These are phyloP conservation scores for Trachemys scripta DNA, from an alignment of 2,113 vertebrate genomes.

Conservation along the genomic window DNA sequence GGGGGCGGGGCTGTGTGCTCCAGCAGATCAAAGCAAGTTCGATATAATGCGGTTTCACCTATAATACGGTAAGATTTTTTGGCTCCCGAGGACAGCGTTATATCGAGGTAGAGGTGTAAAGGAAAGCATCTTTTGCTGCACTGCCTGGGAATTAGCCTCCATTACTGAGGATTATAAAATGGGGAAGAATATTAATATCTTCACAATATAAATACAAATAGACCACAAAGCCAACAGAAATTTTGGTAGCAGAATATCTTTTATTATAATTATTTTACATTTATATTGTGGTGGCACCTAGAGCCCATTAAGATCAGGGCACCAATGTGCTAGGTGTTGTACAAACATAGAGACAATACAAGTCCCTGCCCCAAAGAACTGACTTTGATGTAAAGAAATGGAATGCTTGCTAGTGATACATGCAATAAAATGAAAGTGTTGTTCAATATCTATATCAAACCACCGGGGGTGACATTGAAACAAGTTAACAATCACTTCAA, in stretches of 20 bases:
- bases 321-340: background rate
- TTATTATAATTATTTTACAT: slow-evolving; percentile 12
- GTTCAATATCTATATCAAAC: background rate
- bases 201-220: background rate
- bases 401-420: background rate
- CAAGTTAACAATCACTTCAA: background rate
- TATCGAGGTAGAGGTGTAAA: background rate
- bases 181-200: background rate
- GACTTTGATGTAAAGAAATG: background rate
- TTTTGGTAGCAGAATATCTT: slow-evolving; percentile 8
- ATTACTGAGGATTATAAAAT: background rate
- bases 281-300: background rate
- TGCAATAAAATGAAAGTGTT: background rate
- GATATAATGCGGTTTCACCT: no score
- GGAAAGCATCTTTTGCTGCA: background rate
- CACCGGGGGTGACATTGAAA: background rate
- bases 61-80: no score
- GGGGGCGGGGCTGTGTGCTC: no score
- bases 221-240: background rate
- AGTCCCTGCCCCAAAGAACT: background rate
- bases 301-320: background rate
- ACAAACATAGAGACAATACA: background rate
- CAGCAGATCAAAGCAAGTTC: no score
- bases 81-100: no score
- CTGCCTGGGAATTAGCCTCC: background rate